These are phyloP conservation scores for Poeciliopsis turneri DNA, from an alignment of 2,797 vertebrate species.

Conservation along the genomic window DNA sequence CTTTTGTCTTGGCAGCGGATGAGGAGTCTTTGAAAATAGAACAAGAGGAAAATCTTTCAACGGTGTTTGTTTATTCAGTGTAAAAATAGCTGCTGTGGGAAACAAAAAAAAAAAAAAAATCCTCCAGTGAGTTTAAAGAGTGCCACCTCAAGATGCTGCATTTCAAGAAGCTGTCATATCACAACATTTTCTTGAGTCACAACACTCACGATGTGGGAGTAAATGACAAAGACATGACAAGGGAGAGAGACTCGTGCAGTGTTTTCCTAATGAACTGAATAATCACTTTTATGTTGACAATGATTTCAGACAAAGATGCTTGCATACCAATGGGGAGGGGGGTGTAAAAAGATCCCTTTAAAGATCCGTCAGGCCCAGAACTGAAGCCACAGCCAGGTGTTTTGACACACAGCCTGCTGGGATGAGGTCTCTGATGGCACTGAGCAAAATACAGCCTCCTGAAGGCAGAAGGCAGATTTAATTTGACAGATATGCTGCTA, in stretches of 20 bases:
- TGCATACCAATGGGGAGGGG: constrained; percentile 73
- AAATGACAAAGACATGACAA: constrained; percentile 23
- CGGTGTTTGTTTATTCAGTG: constrained; percentile 38
- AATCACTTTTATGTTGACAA: constrained; percentile 23
- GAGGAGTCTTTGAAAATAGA: constrained; percentile 66
- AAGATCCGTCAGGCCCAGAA: constrained; percentile 88
- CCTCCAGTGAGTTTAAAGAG: constrained; percentile 22
- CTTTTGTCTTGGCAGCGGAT: constrained; percentile 64
- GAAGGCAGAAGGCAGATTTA: constrained; percentile 22
- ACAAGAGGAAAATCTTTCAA: constrained; percentile 17
- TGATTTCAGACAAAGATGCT: constrained; percentile 18
- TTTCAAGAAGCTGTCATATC: constrained; percentile 25
- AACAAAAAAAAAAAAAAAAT: not conserved
- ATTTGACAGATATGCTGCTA: constrained; percentile 21
- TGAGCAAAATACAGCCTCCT: constrained; percentile 96
- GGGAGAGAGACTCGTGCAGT: constrained; percentile 14
- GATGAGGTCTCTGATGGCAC: constrained; percentile 88
- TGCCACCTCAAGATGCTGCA: constrained; percentile 20
- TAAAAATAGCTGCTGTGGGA: constrained; percentile 47
- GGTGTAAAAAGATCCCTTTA: constrained; percentile 89
- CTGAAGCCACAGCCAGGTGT: constrained; percentile 89
- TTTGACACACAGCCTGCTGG: constrained; percentile 87
- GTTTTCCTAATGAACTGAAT: constrained; percentile 27
- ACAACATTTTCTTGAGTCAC: constrained; percentile 13
- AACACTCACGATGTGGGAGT: constrained; percentile 4